Conservation (phyloP, 2,888 invertebrate genomes). For the Latrodectus elegans region DNA sequence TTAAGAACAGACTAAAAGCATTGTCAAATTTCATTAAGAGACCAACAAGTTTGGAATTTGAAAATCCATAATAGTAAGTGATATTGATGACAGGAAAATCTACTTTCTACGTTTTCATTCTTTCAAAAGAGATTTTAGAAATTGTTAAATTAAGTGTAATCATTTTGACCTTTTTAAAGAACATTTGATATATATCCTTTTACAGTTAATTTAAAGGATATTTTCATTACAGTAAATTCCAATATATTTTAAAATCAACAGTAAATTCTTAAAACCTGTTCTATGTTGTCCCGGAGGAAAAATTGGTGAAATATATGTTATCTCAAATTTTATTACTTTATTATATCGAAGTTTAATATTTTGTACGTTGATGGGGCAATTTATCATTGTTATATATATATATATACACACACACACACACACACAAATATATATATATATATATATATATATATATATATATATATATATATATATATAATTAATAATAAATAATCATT, state of each 20-base stretch:
- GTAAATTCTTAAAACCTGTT: neutral
- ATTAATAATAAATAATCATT: too few species aligned
- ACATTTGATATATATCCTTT: slow-evolving; percentile 1
- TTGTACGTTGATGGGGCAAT: too few species aligned
- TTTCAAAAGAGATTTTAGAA: neutral
- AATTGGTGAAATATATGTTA: too few species aligned
- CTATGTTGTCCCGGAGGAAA: too few species aligned
- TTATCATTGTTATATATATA: too few species aligned
- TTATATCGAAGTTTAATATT: too few species aligned
- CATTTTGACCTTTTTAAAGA: neutral
- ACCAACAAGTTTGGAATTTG: neutral
- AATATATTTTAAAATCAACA: neutral
- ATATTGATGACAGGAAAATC: neutral
- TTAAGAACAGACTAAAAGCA: neutral
- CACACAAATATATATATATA: too few species aligned
- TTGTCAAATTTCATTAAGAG: neutral
- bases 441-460: too few species aligned
- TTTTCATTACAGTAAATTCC: neutral
- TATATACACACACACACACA: too few species aligned
- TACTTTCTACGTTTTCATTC: neutral
- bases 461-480: too few species aligned
- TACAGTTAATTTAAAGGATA: neutral
- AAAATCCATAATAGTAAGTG: slow-evolving; percentile 3
- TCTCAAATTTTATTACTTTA: too few species aligned
- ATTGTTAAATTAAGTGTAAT: neutral